These are phyloP conservation scores for Numida meleagris DNA, from an alignment of 2,113 vertebrate genomes.

Conservation along the genomic window DNA sequence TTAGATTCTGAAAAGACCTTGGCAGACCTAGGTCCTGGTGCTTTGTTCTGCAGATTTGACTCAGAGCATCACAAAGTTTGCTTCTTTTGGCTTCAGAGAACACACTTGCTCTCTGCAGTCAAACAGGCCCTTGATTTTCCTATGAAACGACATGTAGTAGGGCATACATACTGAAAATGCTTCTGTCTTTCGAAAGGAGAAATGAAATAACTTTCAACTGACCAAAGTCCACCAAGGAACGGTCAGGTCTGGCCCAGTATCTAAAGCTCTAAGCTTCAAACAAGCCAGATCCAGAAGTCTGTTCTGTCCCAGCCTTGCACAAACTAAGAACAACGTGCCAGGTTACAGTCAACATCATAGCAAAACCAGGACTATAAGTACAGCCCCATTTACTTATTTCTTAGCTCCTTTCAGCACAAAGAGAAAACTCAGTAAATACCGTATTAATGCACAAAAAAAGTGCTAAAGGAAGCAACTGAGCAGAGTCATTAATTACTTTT, in stretches of 20 bases:
- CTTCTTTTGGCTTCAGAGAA: not conserved
- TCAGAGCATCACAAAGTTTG: not conserved
- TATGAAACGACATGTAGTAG: not conserved
- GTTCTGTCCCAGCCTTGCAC: not conserved
- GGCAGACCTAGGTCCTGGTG: not conserved
- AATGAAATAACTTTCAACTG: not conserved
- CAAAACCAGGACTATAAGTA: not conserved
- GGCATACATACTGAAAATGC: not conserved
- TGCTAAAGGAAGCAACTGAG: not conserved
- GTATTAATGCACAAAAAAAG: not conserved
- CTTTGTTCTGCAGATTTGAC: not conserved
- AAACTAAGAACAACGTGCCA: not conserved
- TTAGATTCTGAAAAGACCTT: not conserved
- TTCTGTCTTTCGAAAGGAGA: not conserved
- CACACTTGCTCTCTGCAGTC: not conserved
- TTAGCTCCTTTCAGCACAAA: not conserved
- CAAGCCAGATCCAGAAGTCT: not conserved
- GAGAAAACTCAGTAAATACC: not conserved
- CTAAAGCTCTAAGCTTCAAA: not conserved
- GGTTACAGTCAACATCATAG: not conserved
- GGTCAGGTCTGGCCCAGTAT: not conserved
- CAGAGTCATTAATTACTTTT: not conserved
- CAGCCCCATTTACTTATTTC: not conserved
- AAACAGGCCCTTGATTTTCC: not conserved
- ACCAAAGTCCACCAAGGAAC: fast-evolving